Evolutionary conservation across 2,797 vertebrate species (phyloP), one percentile per base, ranked within the genome.

Genomic region (Sus cebifrons): DNA sequence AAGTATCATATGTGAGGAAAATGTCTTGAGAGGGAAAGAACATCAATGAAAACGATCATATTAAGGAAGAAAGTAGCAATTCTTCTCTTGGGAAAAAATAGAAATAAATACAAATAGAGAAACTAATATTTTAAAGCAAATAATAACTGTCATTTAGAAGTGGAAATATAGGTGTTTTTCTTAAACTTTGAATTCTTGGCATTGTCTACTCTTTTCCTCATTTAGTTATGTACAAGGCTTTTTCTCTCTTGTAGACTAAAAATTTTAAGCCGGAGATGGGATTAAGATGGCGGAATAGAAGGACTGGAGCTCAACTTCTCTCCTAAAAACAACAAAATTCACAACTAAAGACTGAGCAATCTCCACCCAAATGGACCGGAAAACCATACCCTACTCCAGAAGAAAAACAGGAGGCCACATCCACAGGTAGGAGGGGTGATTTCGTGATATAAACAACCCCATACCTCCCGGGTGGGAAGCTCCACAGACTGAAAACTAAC

Each of bases 81-180:
- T 67, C 40, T 82, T 86, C 32, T 89, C 73, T 77, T 7, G 20
- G 4, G 4, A 10, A 44, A 54, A 85, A 84, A 49, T 4, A 88
- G 23, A 86, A 77, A 89, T 96, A 29, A 86, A 83, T 84, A 86
- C 56, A 91, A 96, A 54, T 79, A 54, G 5, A 93, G n/a, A 89
- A 84, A 67, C 0, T 92, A 15, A 52, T 40, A 78, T 52, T 95
- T 96, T 93, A 93, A 95, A 88, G 40, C 13, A 87, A 96, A 73
- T 52, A 73, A 29, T 29, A 74, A 88, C 58, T 79, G 7, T 95
- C 52, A 90, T 15, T 83, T 71, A 86, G 56, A 78, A 25, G 17
- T 44, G 7, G 32, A 91, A 82, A 86, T 67, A 82, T 2, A 77
- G n/a, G n/a, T 73, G 54, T 65, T 87, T 89, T 94, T 84, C 32